Base-by-base conservation (phyloP, 35 echinoderm and acorn worm genomes). In the Amphiura filiformis region DNA sequence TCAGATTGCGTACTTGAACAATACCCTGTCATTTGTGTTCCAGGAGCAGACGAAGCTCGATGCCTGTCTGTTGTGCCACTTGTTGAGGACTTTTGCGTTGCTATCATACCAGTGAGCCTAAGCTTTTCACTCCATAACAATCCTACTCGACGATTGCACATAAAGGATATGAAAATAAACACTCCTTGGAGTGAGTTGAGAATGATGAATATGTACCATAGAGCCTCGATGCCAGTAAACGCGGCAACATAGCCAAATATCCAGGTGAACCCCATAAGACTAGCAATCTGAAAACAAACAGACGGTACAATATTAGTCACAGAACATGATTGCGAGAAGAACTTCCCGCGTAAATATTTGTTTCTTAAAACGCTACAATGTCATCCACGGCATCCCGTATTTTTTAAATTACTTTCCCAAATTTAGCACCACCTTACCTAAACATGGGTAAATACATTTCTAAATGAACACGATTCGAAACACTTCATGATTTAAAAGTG, bases 231-330 rank as follows among this genome's bases (percentile, higher is more conserved):
- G 44, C 41, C 49, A 9, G 81, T 78, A 37, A 95, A 84, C 22
- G 89, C 85, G 20, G 93, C 93, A 37, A 95, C 35, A 64, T 92
- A 95, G 39, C 93, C 93, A 34, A 91, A 95, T 3, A 91, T 84
- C 93, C 93, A 95, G 12, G 93, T 95, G 28, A 95, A 95, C 28
- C 93, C 93, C 78, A 95, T 80, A n/a, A 95, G 82, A 30, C 78
- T 65, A 26, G 89, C 82, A 20, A 95, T 81, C 93, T 95, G 83
- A n/a, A 76, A 75, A 40, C n/a, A 40, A 82, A 82, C 26, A 38
- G 15, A 41, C n/a, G n/a, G n/a, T 31, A 18, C 34, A 77, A 5
- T 12, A 11, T 31, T 23, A 77, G 75, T 31, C n/a, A n/a, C n/a
- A n/a, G n/a, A n/a, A 3, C n/a, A 77, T 12, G 75, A 77, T 3